A percentile compares a stretch with the other conserved stretches of the same genome.
Evolutionary conservation across 2,113 vertebrate genomes (phyloP).

Genomic region (Malurus cyaneus): DNA sequence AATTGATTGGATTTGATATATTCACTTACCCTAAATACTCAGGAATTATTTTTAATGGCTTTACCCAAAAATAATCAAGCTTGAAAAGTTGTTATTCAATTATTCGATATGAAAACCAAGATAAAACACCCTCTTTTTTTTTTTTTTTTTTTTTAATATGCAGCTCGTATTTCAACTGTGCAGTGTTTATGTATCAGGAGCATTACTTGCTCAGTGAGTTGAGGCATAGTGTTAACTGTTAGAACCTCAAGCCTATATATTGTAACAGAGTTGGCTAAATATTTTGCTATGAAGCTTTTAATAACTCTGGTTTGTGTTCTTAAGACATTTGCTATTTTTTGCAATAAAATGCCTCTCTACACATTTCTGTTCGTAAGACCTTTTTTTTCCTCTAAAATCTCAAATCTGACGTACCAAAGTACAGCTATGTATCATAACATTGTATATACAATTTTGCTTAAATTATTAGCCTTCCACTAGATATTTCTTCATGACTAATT

Average conservation of each 20-base stretch:
- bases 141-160: not conserved
- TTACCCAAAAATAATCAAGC: conserved; percentile 48
- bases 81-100: not conserved
- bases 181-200: conserved; percentile 1
- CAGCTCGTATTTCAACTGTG: not conserved
- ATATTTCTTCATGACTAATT: not conserved
- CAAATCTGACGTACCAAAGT: not conserved
- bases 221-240: conserved; percentile 57
- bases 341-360: conserved; percentile 66
- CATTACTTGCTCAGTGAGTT: conserved; percentile 42
- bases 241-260: conserved; percentile 71
- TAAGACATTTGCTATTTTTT: conserved; percentile 73
- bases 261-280: conserved; percentile 69
- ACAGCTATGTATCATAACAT: not conserved
- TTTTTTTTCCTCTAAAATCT: not conserved
- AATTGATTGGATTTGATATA: not conserved
- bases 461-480: not conserved
- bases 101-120: not conserved
- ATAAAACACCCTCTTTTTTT: not conserved
- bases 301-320: conserved; percentile 73
- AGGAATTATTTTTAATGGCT: conserved; percentile 70
- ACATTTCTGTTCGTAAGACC: not conserved
- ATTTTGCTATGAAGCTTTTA: conserved; percentile 80
- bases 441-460: not conserved
- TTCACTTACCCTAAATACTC: conserved; percentile 62